Evolutionary conservation across 2,113 vertebrate genomes (phyloP).

Genomic region (Hydropotes inermis): DNA sequence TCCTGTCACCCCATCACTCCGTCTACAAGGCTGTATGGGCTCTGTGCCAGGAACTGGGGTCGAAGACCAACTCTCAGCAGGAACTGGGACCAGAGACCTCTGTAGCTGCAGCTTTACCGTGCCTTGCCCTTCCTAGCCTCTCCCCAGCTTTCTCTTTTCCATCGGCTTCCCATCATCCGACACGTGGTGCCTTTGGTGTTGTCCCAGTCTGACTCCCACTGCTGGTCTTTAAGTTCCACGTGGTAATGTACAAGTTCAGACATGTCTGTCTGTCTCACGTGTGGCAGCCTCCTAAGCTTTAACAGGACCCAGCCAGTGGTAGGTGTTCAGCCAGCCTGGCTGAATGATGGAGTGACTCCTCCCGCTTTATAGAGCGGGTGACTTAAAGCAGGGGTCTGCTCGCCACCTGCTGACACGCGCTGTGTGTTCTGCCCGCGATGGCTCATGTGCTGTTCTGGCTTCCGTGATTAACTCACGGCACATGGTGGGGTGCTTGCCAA

Average conservation of each 20-base stretch:
- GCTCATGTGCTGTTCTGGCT: too few relatives aligned
- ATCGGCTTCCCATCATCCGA: accelerated
- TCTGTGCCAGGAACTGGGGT: background rate
- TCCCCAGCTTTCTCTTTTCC: background rate
- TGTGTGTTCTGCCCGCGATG: accelerated
- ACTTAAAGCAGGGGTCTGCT: background rate
- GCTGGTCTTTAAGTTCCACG: accelerated
- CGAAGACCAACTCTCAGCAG: background rate
- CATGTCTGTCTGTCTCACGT: background rate
- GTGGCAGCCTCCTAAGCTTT: background rate
- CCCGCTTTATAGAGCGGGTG: background rate
- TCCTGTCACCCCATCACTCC: background rate
- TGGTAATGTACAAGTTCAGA: background rate
- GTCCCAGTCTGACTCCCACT: background rate
- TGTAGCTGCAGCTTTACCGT: background rate
- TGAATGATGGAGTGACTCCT: accelerated
- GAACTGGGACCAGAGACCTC: background rate
- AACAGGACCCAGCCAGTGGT: accelerated
- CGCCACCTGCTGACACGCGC: accelerated
- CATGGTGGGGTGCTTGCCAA: background rate
- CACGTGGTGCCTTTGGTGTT: accelerated
- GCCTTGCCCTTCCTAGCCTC: background rate
- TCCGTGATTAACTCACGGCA: background rate
- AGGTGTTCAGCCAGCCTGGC: background rate
- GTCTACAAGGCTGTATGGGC: too few relatives aligned